Evolutionary conservation across 2,113 vertebrate genomes (phyloP), one percentile per base, ranked within the genome.

Genomic region (Bubo scandiacus): DNA sequence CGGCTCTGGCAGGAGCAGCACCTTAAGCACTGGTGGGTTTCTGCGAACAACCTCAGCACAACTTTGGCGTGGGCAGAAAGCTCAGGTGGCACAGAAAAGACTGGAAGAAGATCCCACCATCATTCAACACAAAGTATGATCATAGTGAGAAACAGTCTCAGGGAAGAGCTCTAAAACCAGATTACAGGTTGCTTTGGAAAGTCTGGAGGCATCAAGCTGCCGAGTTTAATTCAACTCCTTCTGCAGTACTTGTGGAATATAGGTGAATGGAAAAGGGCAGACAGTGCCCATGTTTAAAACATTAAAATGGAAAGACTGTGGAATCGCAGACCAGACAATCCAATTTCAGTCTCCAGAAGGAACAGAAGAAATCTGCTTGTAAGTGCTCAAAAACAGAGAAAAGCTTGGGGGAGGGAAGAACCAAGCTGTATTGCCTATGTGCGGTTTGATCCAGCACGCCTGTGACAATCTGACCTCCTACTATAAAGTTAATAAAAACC

Each of bases 81-180:
- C 45, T 79, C 34, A 23, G 47, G 34, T 18, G 16, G 16, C 6
- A 15, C 3, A 5, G 59, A 27, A 27, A 42, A 59, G 73, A n/a
- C 21, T 15, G 34, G 21, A 73, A 61, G 30, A 15, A 74, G 42
- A 26, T 34, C 20, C 17, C 23, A 22, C 42, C 42, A 36, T 25
- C 18, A 21, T 19, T 36, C 6, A 26, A 30, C 38, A 67, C 23
- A 20, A 45, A 45, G 45, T 13, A 66, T 1, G 6, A 61, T 13
- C 49, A 23, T 1, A 42, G 42, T 1, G 4, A 70, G 36, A 27
- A 58, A 51, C 22, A 19, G 51, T 8, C 32, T 45, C 2, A 0
- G 36, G 27, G 63, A 78, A 52, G 29, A 72, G 34, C 38, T 72
- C 43, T 58, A 65, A 18, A 65, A 59, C 5, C 11, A 25, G 20